Percentiles rank a stretch among this genome's conserved stretches.
phyloP scores from a whole-genome alignment of 1,140 invertebrate genomes.

The Panagrolaimus sp. region DNA sequence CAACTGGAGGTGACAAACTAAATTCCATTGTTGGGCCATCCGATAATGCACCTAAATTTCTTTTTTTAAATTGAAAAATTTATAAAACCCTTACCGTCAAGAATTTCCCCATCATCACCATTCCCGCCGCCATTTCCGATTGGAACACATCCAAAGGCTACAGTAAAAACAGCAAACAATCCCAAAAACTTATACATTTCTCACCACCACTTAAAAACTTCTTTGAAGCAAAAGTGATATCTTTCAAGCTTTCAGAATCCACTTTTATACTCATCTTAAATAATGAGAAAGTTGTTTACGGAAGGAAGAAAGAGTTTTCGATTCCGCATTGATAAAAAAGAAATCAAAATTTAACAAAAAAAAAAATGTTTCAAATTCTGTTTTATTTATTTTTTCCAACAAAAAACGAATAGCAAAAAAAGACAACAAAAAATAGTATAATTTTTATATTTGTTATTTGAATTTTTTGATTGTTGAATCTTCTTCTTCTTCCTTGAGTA shows the following conservation, averaged over 20 bases:
- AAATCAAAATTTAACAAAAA: background rate
- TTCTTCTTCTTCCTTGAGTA: background rate
- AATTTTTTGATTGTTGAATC: too few relatives aligned
- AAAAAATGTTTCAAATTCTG: background rate
- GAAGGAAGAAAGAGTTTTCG: background rate
- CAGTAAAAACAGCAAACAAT: background rate
- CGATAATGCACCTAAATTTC: background rate
- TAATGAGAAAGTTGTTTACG: too few relatives aligned
- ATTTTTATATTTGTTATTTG: background rate
- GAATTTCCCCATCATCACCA: background rate
- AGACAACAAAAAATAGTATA: conserved; percentile 10
- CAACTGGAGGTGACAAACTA: background rate
- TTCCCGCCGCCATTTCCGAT: background rate
- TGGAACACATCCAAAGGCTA: background rate
- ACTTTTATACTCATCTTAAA: too few relatives aligned
- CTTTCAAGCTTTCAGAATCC: too few relatives aligned
- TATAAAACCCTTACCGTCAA: background rate
- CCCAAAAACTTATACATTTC: background rate
- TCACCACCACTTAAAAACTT: background rate
- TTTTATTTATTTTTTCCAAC: background rate
- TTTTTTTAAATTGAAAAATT: background rate
- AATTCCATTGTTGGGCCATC: background rate
- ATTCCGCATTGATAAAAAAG: background rate
- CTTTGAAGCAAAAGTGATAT: too few relatives aligned
- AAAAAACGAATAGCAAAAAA: background rate